phyloP scores from a whole-genome alignment of 1,140 invertebrate species.

The Campodea augens region DNA sequence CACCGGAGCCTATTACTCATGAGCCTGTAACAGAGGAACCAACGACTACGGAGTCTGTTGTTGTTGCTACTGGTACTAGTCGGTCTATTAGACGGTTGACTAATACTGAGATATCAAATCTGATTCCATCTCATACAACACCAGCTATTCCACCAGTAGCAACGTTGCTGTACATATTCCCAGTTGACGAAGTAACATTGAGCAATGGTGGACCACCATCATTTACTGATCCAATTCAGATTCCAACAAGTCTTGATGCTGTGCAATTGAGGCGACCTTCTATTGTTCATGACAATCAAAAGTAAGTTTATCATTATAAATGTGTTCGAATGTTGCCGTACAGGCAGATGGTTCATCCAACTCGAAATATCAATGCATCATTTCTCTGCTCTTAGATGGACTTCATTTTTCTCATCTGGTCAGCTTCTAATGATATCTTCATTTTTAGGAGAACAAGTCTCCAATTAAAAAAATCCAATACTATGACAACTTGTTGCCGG shows the following conservation, averaged over 20 bases:
- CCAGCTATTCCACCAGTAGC: conserved; percentile 10
- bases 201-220: background rate
- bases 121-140: conserved; percentile 5
- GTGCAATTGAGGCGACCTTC: too few relatives aligned
- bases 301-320: too few relatives aligned
- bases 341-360: too few relatives aligned
- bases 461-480: too few relatives aligned
- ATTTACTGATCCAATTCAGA: background rate
- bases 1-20: background rate
- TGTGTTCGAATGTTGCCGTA: too few relatives aligned
- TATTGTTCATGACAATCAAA: too few relatives aligned
- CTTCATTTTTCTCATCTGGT: too few relatives aligned
- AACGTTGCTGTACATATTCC: background rate
- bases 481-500: too few relatives aligned
- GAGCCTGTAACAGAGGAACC: background rate
- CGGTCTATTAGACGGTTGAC: background rate
- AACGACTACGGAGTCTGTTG: background rate
- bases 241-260: background rate
- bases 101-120: background rate
- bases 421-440: too few relatives aligned
- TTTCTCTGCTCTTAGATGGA: too few relatives aligned
- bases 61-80: conserved; percentile 1
- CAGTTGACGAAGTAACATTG: conserved; percentile 4
- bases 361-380: too few relatives aligned
- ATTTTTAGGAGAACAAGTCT: too few relatives aligned